Conservation (phyloP, 2,113 vertebrate species). For the Cygnus buccinator region DNA sequence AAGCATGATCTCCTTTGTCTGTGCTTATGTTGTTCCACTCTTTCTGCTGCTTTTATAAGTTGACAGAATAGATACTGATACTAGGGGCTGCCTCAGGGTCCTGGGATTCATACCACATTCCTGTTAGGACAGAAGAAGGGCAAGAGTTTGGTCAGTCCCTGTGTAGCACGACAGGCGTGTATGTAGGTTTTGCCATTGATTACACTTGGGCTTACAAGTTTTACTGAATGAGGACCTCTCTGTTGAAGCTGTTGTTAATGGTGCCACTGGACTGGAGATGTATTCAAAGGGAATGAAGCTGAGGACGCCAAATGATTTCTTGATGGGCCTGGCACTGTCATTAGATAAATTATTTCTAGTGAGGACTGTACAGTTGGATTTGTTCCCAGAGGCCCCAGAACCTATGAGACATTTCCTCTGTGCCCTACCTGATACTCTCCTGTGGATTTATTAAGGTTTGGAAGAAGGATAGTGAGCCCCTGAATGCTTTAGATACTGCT, state of each 20-base stretch:
- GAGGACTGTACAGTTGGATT: neutral
- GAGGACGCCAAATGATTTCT: neutral
- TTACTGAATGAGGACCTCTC: neutral
- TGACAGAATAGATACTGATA: neutral
- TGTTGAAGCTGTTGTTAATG: neutral
- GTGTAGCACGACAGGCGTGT: neutral
- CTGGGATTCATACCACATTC: neutral
- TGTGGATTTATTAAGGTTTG: neutral
- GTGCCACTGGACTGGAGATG: neutral
- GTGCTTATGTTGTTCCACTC: neutral
- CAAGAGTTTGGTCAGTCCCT: neutral
- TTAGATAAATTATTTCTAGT: neutral
- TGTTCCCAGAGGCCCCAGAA: neutral
- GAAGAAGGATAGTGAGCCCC: neutral
- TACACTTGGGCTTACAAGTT: neutral
- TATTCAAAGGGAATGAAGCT: neutral
- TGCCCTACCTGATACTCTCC: neutral
- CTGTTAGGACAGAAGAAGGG: neutral
- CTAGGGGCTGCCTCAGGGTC: neutral
- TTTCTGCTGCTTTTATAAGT: neutral
- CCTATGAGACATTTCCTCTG: neutral
- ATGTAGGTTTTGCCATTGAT: neutral
- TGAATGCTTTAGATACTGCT: neutral
- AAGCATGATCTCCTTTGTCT: neutral
- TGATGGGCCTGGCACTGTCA: rapidly evolving